Base-by-base conservation (phyloP, 2,113 vertebrate genomes). In the Psilopsiagon aurifrons region DNA sequence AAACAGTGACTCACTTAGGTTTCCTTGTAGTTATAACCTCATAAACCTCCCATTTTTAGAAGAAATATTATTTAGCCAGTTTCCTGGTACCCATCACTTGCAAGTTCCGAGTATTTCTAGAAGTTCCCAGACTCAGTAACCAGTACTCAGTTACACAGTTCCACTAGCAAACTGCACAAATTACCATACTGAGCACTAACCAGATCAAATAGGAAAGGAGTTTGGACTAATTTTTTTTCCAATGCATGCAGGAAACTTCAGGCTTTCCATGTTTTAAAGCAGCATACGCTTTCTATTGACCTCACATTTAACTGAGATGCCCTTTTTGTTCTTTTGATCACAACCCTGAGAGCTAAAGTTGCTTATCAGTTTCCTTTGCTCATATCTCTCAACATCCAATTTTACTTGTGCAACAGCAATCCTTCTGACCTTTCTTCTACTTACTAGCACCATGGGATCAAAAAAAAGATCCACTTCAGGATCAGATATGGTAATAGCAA, bases 141-240 rank as follows among this genome's bases (percentile, higher is more conserved):
- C 13, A 33, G 44, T 47, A 49, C 5, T 28, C 11, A 41, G 15
- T 1, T 11, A 80, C n/a, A 52, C 1, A 17, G 15, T n/a, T 76
- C 31, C n/a, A n/a, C 39, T 10, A 70, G n/a, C 22, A 83, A 37
- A 57, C 25, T 24, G 24, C 11, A 64, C 3, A 83, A 44, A 66
- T 62, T 52, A 69, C 15, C 17, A 69, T 3, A 54, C 2, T 17
- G 13, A 63, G 17, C 0, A 0, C 39, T 35, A 59, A 69, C 7
- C 25, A 59, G 19, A n/a, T 33, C 37, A 75, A 90, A 54, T 0
- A 59, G 12, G 4, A 43, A 44, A 63, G 54, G 2, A 12, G 31
- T 64, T 41, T 39, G 1, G 1, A 46, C 46, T 35, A n/a, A 23
- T 11, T 17, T 0, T 47, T n/a, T 83, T 73, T 64, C 54, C 29